Percentiles rank a stretch among this genome's conserved stretches.
Evolutionary conservation across 2,888 invertebrate genomes (phyloP).

Genomic region (Drosophila picticornis): DNA sequence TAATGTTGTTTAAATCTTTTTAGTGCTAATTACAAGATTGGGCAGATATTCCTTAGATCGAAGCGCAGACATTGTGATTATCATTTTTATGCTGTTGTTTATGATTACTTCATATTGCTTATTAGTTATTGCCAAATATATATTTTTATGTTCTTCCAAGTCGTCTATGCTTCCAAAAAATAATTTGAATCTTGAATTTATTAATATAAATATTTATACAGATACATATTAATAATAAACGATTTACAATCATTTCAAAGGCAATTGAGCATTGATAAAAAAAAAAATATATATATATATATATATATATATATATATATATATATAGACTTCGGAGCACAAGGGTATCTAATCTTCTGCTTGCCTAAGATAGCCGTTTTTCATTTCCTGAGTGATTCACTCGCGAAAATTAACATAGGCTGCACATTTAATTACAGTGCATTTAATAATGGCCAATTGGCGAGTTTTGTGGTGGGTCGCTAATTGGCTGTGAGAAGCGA

Average conservation of each 20-base stretch:
- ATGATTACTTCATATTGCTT: background rate
- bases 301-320: background rate
- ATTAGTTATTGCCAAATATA: background rate
- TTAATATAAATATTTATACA: background rate
- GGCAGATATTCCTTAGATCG: background rate
- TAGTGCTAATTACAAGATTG: background rate
- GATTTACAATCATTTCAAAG: background rate
- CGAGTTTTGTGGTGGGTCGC: conserved; percentile 18
- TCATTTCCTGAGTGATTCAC: background rate
- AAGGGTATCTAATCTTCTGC: background rate
- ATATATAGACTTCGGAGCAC: background rate
- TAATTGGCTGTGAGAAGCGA: conserved; percentile 61
- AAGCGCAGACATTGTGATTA: background rate
- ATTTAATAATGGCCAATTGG: conserved; percentile 45
- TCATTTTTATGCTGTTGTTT: background rate
- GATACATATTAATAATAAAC: background rate
- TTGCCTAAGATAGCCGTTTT: background rate
- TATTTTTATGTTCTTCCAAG: background rate
- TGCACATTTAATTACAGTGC: conserved; percentile 15
- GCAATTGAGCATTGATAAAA: too few species aligned
- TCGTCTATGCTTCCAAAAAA: background rate
- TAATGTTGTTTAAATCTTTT: background rate
- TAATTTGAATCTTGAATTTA: background rate
- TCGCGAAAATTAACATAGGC: conserved; percentile 11
- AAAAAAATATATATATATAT: background rate